Conservation (phyloP, 2,888 invertebrate species). For the Ischnus inquisitorius region DNA sequence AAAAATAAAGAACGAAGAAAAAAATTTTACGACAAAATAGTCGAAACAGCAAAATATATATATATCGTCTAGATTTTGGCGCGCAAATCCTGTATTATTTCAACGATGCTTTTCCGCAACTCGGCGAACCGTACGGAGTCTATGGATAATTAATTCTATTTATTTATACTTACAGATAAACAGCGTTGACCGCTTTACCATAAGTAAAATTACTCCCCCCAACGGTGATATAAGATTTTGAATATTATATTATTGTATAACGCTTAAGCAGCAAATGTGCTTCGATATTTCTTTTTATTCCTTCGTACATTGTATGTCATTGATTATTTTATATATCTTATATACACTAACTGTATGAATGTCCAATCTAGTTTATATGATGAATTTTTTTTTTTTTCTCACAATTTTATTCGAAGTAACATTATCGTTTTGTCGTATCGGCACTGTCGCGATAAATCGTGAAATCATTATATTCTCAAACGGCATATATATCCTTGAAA, state of each 20-base stretch:
- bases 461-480: not conserved
- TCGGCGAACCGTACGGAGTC: not conserved
- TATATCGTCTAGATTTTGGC: not conserved
- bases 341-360: not conserved
- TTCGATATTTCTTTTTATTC: not conserved
- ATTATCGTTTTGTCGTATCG: constrained; percentile 3
- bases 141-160: not conserved
- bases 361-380: not conserved
- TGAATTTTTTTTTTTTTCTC: not conserved
- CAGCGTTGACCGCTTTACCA: constrained; percentile 3
- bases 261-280: not conserved
- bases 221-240: constrained; percentile 12
- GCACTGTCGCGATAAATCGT: not conserved
- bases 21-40: not conserved
- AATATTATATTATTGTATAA: constrained; percentile 4
- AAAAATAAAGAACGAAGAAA: not conserved
- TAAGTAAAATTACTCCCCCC: not conserved
- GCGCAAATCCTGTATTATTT: not conserved
- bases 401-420: not conserved
- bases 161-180: constrained; percentile 1
- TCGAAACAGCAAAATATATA: not conserved
- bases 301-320: too few species aligned
- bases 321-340: not conserved
- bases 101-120: not conserved
- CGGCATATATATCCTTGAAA: not conserved